phyloP scores from a whole-genome alignment of 2,888 invertebrate genomes.

The Philhelius pedissequus region DNA sequence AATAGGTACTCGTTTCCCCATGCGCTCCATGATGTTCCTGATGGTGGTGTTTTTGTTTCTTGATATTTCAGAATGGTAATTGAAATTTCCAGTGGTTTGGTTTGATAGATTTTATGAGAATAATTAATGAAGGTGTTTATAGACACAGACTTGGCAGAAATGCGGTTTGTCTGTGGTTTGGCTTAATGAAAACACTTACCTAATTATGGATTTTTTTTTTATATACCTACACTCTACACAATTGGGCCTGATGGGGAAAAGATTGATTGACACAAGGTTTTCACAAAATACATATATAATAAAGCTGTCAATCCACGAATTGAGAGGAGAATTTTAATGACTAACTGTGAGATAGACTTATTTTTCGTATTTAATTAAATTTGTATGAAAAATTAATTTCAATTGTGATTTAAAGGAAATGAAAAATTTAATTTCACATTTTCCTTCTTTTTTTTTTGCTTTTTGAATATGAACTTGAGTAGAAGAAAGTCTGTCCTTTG shows the following conservation, averaged over 20 bases:
- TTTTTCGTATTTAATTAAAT: no score
- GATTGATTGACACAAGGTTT: neutral
- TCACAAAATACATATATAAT: neutral
- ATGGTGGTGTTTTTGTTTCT: neutral
- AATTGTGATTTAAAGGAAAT: no score
- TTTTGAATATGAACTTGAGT: no score
- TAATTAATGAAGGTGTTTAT: slow-evolving; percentile 1
- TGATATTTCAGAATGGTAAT: neutral
- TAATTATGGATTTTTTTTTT: neutral
- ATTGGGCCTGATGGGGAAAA: no score
- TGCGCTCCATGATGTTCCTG: neutral
- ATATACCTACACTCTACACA: neutral
- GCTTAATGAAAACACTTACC: neutral
- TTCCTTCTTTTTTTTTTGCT: no score
- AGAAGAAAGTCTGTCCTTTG: no score
- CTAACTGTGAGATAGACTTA: no score
- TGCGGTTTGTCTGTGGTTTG: neutral
- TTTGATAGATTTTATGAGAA: slow-evolving; percentile 8
- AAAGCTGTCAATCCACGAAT: neutral
- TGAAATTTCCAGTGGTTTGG: neutral
- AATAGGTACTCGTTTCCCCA: neutral
- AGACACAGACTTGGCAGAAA: neutral
- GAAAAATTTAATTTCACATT: no score
- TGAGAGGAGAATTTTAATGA: no score
- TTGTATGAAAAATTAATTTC: no score